A percentile compares a stretch with the other conserved stretches of the same genome.
Evolutionary conservation across 2,888 invertebrate species (phyloP).

Genomic region (Cryptocheilus praepositus): DNA sequence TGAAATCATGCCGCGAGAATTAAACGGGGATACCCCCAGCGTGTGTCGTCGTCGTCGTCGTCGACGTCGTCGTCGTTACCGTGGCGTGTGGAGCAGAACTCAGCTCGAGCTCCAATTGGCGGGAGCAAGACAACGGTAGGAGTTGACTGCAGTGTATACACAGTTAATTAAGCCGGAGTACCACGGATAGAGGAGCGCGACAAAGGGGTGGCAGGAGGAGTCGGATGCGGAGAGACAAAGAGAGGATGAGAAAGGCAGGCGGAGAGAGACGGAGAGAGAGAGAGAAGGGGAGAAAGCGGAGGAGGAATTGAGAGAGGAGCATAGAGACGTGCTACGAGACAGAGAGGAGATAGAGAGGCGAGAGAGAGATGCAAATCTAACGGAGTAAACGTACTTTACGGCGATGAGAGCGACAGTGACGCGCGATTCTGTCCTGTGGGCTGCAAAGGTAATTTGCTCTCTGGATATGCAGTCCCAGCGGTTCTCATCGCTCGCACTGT

Average conservation of each 20-base stretch:
- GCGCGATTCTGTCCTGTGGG: constrained; percentile 59
- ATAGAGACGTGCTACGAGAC: constrained; percentile 24
- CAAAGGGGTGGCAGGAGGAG: constrained; percentile 29
- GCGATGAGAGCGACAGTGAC: constrained; percentile 36
- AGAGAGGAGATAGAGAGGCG: constrained; percentile 24
- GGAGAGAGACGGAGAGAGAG: constrained; percentile 32
- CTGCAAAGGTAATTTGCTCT: constrained; percentile 67
- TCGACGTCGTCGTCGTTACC: background rate
- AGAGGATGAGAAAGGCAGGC: constrained; percentile 29
- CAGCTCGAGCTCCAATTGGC: constrained; percentile 68
- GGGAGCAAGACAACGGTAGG: constrained; percentile 72
- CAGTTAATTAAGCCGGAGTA: constrained; percentile 73
- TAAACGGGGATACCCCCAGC: constrained; percentile 62
- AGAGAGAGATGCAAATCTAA: constrained; percentile 27
- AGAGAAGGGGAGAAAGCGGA: constrained; percentile 31
- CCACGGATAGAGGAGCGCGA: constrained; percentile 51
- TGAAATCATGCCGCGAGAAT: constrained; percentile 71
- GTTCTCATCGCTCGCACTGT: constrained; percentile 49
- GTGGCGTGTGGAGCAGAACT: constrained; percentile 43
- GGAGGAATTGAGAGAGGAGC: constrained; percentile 24
- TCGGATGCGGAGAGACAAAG: constrained; percentile 30
- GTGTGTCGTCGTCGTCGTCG: constrained; percentile 46
- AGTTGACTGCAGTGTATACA: constrained; percentile 73
- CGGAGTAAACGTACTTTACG: constrained; percentile 18
- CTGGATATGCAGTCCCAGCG: constrained; percentile 65